phyloP scores from a whole-genome alignment of 1,140 invertebrate species.

The Caerostris extrusa region DNA sequence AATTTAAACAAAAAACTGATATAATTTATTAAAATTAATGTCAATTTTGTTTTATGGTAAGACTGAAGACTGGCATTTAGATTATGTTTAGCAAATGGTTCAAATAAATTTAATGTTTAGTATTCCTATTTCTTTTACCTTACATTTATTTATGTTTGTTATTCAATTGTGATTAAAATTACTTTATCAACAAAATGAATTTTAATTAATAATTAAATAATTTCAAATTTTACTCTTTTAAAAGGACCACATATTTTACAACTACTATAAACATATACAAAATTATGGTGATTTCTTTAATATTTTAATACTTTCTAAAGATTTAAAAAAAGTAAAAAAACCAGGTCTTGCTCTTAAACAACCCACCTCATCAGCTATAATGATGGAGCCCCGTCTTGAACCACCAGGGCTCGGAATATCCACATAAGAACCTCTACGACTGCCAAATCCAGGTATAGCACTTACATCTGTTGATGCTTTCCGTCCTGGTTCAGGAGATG shows the following conservation, averaged over 20 bases:
- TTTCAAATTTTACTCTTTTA: background rate
- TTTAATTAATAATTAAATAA: too few species aligned
- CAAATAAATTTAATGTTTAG: too few species aligned
- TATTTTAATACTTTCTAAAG: background rate
- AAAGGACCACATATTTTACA: slow-evolving; percentile 6
- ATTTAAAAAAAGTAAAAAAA: background rate
- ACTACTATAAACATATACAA: background rate
- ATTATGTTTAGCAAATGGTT: too few species aligned
- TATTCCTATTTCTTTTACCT: too few species aligned
- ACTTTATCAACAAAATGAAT: too few species aligned
- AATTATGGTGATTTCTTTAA: background rate
- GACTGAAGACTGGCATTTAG: too few species aligned
- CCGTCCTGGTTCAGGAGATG: slow-evolving; percentile 81
- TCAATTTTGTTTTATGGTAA: too few species aligned
- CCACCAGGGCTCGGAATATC: slow-evolving; percentile 84
- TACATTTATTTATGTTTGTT: too few species aligned
- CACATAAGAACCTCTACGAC: slow-evolving; percentile 82
- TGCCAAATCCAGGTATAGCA: slow-evolving; percentile 83
- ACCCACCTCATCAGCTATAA: slow-evolving; percentile 94
- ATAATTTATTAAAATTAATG: too few species aligned
- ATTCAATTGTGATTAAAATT: too few species aligned
- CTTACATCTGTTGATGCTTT: slow-evolving; percentile 84
- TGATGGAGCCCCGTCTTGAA: slow-evolving; percentile 78
- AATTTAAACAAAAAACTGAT: too few species aligned
- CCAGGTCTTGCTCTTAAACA: slow-evolving; percentile 75